Percentiles rank a stretch among this genome's conserved stretches.
These are phyloP conservation scores for Crambe crambe DNA, from an alignment of 37 sponge, comb jelly and placozoan genomes.

Conservation along the genomic window DNA sequence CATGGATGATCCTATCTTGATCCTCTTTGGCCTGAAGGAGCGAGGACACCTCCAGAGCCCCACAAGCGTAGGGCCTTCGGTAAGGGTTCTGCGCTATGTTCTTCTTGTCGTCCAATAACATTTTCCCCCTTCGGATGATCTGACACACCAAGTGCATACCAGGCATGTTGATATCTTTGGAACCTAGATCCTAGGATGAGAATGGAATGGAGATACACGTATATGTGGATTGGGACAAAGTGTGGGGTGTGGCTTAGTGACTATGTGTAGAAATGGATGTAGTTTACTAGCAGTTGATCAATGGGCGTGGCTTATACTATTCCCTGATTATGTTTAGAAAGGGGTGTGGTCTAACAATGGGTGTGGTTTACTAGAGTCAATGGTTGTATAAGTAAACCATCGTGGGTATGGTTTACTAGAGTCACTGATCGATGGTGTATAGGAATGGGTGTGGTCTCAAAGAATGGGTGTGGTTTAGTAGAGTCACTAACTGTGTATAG, in stretches of 20 bases:
- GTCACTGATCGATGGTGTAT: too few species aligned
- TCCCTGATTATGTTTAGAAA: too few species aligned
- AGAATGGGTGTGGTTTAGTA: not conserved
- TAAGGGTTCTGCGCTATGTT: slow-evolving; percentile 42
- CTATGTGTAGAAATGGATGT: too few species aligned
- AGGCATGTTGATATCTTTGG: slow-evolving; percentile 21
- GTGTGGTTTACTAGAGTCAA: too few species aligned
- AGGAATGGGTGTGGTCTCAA: not conserved
- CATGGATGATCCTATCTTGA: not conserved
- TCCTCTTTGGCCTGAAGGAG: slow-evolving; percentile 1
- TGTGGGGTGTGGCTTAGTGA: too few species aligned
- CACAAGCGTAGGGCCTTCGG: slow-evolving; percentile 68
- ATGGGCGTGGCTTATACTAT: too few species aligned
- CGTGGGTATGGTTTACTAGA: too few species aligned
- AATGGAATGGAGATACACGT: too few species aligned
- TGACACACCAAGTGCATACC: slow-evolving; percentile 64
- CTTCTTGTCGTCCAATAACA: slow-evolving; percentile 65
- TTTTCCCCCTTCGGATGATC: slow-evolving; percentile 50
- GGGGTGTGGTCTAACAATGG: too few species aligned
- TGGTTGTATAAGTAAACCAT: too few species aligned
- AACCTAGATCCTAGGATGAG: slow-evolving; percentile 58
- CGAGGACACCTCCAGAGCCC: slow-evolving; percentile 20
- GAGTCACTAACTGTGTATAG: slow-evolving; percentile 13
- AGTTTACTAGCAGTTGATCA: too few species aligned
- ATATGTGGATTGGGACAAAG: too few species aligned